Conservation (phyloP, 2,797 vertebrate species). For the Agapornis canus region DNA sequence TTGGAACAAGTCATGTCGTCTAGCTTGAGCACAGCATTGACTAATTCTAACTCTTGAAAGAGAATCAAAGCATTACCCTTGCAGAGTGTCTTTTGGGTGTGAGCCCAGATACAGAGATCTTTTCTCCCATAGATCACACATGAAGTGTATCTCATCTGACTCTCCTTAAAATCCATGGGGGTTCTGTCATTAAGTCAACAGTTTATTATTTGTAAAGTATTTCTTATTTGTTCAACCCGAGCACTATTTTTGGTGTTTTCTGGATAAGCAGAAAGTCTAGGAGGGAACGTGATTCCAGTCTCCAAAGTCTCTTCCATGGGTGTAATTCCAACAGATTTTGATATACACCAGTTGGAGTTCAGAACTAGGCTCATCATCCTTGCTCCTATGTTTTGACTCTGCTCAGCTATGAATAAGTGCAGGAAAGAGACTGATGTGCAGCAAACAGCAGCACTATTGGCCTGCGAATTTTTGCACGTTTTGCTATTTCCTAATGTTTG, state of each 20-base stretch:
- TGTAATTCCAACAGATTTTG: background rate
- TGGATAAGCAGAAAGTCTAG: constrained; percentile 1
- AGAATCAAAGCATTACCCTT: background rate
- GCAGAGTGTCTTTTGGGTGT: background rate
- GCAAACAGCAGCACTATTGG: background rate
- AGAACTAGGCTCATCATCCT: background rate
- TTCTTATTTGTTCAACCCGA: constrained; percentile 40
- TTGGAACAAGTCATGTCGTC: background rate
- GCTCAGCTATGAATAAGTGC: background rate
- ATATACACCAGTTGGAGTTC: background rate
- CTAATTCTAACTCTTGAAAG: background rate
- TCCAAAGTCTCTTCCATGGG: background rate
- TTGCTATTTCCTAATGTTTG: constrained; percentile 49
- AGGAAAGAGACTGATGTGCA: background rate
- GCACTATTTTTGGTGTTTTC: constrained; percentile 4
- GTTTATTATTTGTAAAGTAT: constrained; percentile 31
- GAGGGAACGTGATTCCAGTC: background rate
- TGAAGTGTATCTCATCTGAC: background rate
- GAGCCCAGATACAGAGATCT: background rate
- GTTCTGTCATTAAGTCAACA: constrained; percentile 18
- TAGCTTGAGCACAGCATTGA: background rate
- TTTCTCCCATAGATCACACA: background rate
- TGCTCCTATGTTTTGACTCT: background rate
- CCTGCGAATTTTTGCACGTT: constrained; percentile 46
- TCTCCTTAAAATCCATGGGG: background rate